Conservation (phyloP, 2,113 vertebrate genomes). For the Trogon surrucura region DNA sequence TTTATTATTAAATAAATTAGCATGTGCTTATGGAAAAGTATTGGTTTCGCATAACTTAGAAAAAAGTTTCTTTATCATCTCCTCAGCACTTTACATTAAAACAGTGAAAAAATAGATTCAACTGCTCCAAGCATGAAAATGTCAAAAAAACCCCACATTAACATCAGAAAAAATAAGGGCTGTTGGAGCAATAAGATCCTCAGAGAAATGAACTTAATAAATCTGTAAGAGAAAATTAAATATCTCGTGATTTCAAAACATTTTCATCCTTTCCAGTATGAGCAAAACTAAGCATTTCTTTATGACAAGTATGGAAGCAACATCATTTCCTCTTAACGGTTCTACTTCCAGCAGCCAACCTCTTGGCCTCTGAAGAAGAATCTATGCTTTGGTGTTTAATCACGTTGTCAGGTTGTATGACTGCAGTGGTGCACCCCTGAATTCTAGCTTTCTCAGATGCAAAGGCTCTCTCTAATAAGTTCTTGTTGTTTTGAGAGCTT, state of each 20-base stretch:
- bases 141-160: not conserved
- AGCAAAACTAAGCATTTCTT: not conserved
- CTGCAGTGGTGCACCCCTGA: not conserved
- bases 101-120: not conserved
- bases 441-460: not conserved
- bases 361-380: not conserved
- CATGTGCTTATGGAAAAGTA: conserved; percentile 42
- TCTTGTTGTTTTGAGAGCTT: not conserved
- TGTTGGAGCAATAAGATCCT: not conserved
- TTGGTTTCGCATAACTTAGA: conserved; percentile 9
- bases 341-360: not conserved
- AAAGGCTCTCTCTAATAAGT: not conserved
- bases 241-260: not conserved
- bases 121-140: not conserved
- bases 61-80: conserved; percentile 12
- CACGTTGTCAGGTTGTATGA: not conserved
- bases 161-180: not conserved
- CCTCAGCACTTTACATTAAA: not conserved
- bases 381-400: not conserved
- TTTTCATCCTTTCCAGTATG: not conserved
- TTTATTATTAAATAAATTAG: conserved; percentile 43
- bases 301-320: not conserved
- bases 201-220: not conserved
- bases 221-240: not conserved
- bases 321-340: not conserved